Base-by-base conservation (phyloP, 1,140 invertebrate genomes). In the Drosophila kepulauana region DNA sequence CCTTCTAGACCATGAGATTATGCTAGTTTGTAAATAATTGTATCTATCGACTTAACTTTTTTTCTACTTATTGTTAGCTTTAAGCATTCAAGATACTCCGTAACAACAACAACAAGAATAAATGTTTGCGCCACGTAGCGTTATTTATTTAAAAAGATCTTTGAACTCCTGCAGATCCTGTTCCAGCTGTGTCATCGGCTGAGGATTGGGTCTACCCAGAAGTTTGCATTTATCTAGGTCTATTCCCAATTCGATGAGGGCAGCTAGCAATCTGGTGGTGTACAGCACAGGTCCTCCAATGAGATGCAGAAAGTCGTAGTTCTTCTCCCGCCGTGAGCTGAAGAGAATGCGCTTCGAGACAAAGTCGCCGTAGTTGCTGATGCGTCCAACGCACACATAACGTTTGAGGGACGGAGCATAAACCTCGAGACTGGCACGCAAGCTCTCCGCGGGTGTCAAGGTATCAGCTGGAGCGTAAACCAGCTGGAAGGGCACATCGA, bases 281-380 rank as follows among this genome's bases (percentile, higher is more conserved):
- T 94, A 94, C 1, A 96, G 54, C 11, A 95, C 79, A n/a, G 93
- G 94, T 2, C 95, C 95, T 1, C 93, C 92, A 69, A 96, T 92
- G 11, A 95, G 73, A 57, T 93, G 92, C 8, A 95, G 90, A 88
- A 94, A 96, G 1, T 93, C 79, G 30, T 84, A 82, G n/a, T 93
- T 85, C 13, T 93, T 93, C 5, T 82, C 78, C 11, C 93, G 92
- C 28, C 92, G 90, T 64, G 94, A 94, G 66, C 91, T 93, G 56
- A 95, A 94, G 8, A 95, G 82, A 13, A 96, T 93, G 28, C 95
- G 93, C 88, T 96, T 95, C 75, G 95, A 95, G 8, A 96, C 93
- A 87, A 94, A 96, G 73, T 94, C 93, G 3, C 93, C 93, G 66
- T 93, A 94, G 46, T 94, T 75, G 7, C 94, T 95, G 16, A 96